Conservation (phyloP, 2,888 invertebrate species). For the Gnatocerus cornutus region DNA sequence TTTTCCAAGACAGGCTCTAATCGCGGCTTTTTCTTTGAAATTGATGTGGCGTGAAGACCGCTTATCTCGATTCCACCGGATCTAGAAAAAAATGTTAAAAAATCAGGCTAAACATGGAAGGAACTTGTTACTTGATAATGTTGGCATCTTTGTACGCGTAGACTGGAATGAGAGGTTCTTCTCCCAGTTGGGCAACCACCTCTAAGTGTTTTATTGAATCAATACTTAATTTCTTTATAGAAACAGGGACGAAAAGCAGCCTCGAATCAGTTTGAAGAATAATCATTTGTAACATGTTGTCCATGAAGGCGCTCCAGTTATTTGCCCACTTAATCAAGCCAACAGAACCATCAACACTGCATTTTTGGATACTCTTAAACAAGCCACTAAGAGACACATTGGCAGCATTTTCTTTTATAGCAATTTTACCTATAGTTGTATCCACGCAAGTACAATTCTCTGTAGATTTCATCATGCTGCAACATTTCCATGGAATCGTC, state of each 20-base stretch:
- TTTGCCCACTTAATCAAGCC: conserved; percentile 51
- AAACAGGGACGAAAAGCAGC: conserved; percentile 80
- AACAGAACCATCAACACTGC: conserved; percentile 51
- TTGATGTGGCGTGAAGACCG: too few species aligned
- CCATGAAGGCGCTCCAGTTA: conserved; percentile 91
- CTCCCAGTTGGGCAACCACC: conserved; percentile 56
- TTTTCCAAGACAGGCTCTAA: conserved; percentile 86
- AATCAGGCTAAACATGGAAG: too few species aligned
- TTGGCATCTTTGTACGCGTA: conserved; percentile 72
- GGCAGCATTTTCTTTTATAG: neutral
- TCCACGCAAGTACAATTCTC: conserved; percentile 14
- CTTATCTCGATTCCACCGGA: conserved; percentile 86
- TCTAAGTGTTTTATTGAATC: conserved; percentile 68
- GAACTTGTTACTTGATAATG: too few species aligned
- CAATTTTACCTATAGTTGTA: conserved; percentile 10
- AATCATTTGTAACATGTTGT: conserved; percentile 82
- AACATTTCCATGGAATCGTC: neutral
- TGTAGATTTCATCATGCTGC: conserved; percentile 12
- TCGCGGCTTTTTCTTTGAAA: too few species aligned
- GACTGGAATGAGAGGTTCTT: conserved; percentile 48
- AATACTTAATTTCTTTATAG: conserved; percentile 72
- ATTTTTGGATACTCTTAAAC: conserved; percentile 58
- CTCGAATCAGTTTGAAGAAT: conserved; percentile 81
- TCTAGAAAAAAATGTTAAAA: too few species aligned
- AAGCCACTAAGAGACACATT: conserved; percentile 54